These are phyloP conservation scores for Stictocephala bisonia DNA, from an alignment of 2,888 invertebrate genomes.

Conservation along the genomic window DNA sequence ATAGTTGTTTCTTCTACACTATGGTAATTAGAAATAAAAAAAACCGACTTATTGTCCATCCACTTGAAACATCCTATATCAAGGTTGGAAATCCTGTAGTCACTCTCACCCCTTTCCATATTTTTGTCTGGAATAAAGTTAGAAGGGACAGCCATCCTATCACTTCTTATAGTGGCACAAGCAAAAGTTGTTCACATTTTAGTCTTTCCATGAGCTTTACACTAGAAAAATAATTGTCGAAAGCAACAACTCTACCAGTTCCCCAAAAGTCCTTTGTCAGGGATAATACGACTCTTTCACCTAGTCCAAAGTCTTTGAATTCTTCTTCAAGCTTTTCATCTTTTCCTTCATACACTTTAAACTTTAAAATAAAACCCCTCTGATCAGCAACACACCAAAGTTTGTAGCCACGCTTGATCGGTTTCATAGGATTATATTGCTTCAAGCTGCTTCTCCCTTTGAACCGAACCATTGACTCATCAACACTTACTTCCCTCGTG, in stretches of 20 bases:
- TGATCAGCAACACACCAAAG: slow-evolving; percentile 48
- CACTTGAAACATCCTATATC: too few relatives aligned
- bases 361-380: slow-evolving; percentile 33
- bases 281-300: slow-evolving; percentile 48
- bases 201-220: slow-evolving; percentile 44
- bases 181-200: slow-evolving; percentile 9
- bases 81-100: too few relatives aligned
- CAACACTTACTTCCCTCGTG: slow-evolving; percentile 40
- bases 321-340: slow-evolving; percentile 44
- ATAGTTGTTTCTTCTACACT: too few relatives aligned
- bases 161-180: too few relatives aligned
- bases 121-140: too few relatives aligned
- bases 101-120: too few relatives aligned
- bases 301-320: slow-evolving; percentile 47
- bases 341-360: slow-evolving; percentile 39
- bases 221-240: slow-evolving; percentile 52
- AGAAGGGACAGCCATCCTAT: too few relatives aligned
- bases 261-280: slow-evolving; percentile 42
- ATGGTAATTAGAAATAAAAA: too few relatives aligned
- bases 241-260: slow-evolving; percentile 39
- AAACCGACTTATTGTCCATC: too few relatives aligned
- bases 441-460: slow-evolving; percentile 45
- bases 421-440: slow-evolving; percentile 49
- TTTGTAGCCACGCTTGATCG: slow-evolving; percentile 49
- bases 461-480: slow-evolving; percentile 50